phyloP scores from a whole-genome alignment of 2,888 invertebrate genomes.

The Napeogenes sylphis region DNA sequence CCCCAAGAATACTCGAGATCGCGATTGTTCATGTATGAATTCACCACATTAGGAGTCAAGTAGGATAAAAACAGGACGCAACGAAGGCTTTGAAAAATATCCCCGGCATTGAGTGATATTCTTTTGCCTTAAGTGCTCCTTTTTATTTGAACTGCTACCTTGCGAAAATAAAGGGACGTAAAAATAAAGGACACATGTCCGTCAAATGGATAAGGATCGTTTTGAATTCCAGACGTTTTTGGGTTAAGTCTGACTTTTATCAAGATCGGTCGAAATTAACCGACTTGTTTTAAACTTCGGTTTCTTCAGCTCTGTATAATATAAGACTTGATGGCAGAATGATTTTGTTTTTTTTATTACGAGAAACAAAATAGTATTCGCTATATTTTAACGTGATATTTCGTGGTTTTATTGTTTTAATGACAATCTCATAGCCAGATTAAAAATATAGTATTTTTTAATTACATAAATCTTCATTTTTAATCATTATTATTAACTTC shows the following conservation, averaged over 20 bases:
- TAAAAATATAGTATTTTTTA: too few species aligned
- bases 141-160: conserved; percentile 37
- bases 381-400: too few species aligned
- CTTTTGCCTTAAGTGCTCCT: conserved; percentile 44
- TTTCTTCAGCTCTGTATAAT: too few species aligned
- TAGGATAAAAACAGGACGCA: conserved; percentile 76
- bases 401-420: too few species aligned
- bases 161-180: conserved; percentile 32
- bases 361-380: too few species aligned
- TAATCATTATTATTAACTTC: too few species aligned
- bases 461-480: too few species aligned
- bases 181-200: conserved; percentile 34
- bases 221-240: conserved; percentile 19
- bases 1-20: conserved; percentile 57
- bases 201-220: conserved; percentile 31
- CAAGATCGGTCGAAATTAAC: not conserved
- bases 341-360: too few species aligned
- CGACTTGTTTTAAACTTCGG: too few species aligned
- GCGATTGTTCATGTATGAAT: conserved; percentile 83
- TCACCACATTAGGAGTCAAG: conserved; percentile 84
- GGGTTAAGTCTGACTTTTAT: conserved; percentile 13
- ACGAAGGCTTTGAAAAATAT: conserved; percentile 71
- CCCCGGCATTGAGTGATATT: conserved; percentile 65
- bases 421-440: too few species aligned
- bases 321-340: too few species aligned